Conservation (phyloP, 2,888 invertebrate species). For the Bellardia bayeri region DNA sequence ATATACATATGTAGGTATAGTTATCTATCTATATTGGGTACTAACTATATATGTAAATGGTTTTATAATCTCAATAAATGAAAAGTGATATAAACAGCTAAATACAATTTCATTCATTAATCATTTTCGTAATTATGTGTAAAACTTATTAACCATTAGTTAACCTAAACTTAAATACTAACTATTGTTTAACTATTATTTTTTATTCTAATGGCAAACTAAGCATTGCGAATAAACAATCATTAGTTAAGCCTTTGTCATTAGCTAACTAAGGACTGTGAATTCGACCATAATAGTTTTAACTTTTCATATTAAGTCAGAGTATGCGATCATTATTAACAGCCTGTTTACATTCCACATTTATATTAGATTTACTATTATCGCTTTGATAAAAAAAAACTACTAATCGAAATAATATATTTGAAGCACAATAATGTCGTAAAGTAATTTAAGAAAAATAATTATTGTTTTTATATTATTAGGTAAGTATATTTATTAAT, state of each 20-base stretch:
- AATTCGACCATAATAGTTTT: no score
- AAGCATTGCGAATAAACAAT: no score
- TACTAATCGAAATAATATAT: neutral
- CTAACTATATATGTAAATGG: no score
- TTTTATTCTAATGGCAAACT: no score
- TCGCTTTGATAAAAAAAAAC: neutral
- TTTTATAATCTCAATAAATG: neutral
- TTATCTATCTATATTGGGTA: no score
- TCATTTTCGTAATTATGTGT: neutral
- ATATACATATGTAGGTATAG: no score
- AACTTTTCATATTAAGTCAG: neutral
- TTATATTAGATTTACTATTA: conserved; percentile 2
- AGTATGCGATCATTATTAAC: neutral
- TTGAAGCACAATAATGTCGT: neutral
- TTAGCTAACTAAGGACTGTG: no score
- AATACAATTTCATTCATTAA: neutral
- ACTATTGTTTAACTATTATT: no score
- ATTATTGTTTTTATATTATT: neutral
- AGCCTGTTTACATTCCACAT: neutral
- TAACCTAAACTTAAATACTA: no score
- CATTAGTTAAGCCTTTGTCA: no score
- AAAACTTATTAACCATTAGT: neutral
- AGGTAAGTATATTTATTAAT: conserved; percentile 3
- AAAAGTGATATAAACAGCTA: neutral
- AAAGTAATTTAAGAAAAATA: neutral